phyloP scores from a whole-genome alignment of 2,113 vertebrate species.

The Microcebus ravelobensis region DNA sequence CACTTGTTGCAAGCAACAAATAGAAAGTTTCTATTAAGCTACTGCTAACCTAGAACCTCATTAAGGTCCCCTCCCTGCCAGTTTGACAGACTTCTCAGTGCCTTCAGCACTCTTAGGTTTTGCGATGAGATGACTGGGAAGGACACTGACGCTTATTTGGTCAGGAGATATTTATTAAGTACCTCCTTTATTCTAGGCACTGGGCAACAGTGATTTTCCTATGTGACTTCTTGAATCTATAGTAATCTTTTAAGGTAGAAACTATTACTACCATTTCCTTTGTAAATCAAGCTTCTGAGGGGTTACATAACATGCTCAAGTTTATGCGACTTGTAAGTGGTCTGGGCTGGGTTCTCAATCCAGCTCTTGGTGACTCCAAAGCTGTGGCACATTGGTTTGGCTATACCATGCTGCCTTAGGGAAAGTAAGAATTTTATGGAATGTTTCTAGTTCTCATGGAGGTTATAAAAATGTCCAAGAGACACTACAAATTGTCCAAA shows the following conservation, averaged over 20 bases:
- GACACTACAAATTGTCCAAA: background rate
- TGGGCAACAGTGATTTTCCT: background rate
- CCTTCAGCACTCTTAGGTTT: background rate
- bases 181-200: background rate
- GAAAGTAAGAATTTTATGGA: background rate
- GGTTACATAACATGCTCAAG: background rate
- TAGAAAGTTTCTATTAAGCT: background rate
- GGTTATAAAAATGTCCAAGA: background rate
- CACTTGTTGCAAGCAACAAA: background rate
- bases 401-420: background rate
- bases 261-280: background rate
- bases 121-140: background rate
- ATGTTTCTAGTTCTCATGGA: conserved; percentile 5
- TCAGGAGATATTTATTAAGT: background rate
- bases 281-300: background rate
- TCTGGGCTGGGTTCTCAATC: background rate
- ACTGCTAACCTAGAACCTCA: background rate
- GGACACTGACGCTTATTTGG: background rate
- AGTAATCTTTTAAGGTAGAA: background rate
- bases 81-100: background rate
- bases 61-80: background rate
- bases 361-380: background rate
- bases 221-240: background rate
- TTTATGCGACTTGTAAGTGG: background rate
- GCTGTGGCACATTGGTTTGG: background rate